Base-by-base conservation (phyloP, 2,888 invertebrate species). In the Drosophila paramelanica region DNA sequence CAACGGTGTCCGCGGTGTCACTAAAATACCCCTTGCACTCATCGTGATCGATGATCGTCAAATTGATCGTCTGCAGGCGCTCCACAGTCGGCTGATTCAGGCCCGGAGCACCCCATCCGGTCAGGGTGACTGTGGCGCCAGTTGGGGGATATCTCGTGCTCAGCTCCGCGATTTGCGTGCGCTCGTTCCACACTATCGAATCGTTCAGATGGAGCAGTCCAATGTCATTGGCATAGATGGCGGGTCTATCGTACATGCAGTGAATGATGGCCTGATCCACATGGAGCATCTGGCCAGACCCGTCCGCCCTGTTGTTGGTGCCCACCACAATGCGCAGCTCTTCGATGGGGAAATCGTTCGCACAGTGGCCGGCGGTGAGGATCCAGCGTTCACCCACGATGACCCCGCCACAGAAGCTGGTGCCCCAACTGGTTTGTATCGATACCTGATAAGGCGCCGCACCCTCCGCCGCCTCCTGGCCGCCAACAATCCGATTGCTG, bases 51-150 rank as follows among this genome's bases (percentile, higher is more conserved):
- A 95, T 92, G 11, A 94, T 92, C 17, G 92, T 92, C 5, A 95
- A 89, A 3, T 94, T 93, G 55, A 95, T 80, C 71, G 93, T 92
- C 92, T 94, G 94, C 67, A 95, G 90, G 36, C 93, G 92, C 65
- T 94, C 93, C 27, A 94, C 93, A 0, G 93, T 84, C 0, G 92
- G 92, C 7, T 93, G 93, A n/a, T 93, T 93, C 0, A 67, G 20
- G 1, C 66, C 67, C 1, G 78, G 94, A 20, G 93, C 92, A 0
- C 95, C 95, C 95, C 95, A 95, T 0, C 95, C 95, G 6, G 94
- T 94, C 2, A 95, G 81, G 0, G 93, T 86, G 7, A 94, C 77
- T 0, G 93, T 90, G 45, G 94, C 94, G 0, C 93, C 93, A 17
- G 92, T 93, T 17, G 79, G 78, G 4, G 91, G 75, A 5, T 77